phyloP scores from a whole-genome alignment of 2,888 invertebrate species.

The Limnephilus lunatus region DNA sequence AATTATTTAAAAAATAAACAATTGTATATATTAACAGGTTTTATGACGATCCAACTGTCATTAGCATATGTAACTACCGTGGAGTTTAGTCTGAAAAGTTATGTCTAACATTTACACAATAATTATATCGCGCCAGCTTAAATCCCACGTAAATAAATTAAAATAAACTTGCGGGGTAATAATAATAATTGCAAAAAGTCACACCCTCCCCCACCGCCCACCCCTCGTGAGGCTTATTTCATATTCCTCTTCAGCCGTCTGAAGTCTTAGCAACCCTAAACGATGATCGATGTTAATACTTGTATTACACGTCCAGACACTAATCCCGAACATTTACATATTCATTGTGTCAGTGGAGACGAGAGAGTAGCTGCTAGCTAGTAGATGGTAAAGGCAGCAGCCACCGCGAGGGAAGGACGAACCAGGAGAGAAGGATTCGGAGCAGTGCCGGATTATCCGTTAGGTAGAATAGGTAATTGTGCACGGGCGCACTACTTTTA shows the following conservation, averaged over 20 bases:
- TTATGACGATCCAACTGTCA: background rate
- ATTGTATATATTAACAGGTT: background rate
- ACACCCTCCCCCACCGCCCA: background rate
- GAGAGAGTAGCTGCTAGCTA: slow-evolving; percentile 43
- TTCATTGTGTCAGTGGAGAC: slow-evolving; percentile 65
- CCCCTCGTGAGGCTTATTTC: slow-evolving; percentile 42
- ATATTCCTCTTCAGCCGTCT: slow-evolving; percentile 46
- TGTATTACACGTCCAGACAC: slow-evolving; percentile 66
- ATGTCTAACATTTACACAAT: background rate
- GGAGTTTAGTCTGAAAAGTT: background rate
- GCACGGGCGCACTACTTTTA: background rate
- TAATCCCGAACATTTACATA: slow-evolving; percentile 66
- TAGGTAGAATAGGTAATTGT: background rate
- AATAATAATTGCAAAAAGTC: background rate
- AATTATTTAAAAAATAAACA: too few relatives aligned
- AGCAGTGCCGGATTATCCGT: background rate
- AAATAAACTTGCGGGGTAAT: background rate
- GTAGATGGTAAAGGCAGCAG: background rate
- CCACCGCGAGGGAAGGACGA: slow-evolving; percentile 33
- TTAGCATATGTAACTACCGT: background rate
- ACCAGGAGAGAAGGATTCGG: slow-evolving; percentile 24
- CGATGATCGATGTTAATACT: slow-evolving; percentile 66
- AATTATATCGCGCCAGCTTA: background rate
- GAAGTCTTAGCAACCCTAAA: slow-evolving; percentile 58
- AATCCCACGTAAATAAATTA: background rate